Conservation (phyloP, 2,113 vertebrate genomes). For the Gallinago media region DNA sequence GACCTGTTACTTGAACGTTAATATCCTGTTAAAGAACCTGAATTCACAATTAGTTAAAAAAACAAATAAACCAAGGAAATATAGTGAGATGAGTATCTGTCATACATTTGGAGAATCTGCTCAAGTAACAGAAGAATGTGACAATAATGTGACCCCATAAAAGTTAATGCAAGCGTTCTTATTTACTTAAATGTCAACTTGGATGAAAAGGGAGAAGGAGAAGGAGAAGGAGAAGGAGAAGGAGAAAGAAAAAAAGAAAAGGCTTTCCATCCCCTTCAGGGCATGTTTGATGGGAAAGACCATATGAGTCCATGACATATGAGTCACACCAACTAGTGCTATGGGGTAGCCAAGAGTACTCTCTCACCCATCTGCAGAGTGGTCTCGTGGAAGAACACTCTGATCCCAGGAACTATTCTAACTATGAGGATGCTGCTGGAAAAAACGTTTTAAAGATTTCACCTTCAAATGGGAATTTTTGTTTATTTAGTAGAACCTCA, state of each 20-base stretch:
- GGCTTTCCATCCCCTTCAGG: background rate
- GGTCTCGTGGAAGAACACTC: background rate
- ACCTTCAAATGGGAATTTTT: background rate
- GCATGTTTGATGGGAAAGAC: background rate
- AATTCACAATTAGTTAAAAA: background rate
- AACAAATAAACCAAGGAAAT: background rate
- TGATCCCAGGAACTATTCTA: background rate
- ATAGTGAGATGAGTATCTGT: background rate
- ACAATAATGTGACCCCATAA: background rate
- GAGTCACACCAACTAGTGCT: background rate
- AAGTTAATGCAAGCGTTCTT: background rate
- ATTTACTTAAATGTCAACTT: background rate
- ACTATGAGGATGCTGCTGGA: background rate
- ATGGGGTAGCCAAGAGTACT: background rate
- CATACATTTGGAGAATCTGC: background rate
- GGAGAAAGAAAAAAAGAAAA: background rate
- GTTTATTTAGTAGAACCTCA: background rate
- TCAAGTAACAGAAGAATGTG: background rate
- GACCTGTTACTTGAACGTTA: background rate
- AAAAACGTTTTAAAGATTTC: background rate
- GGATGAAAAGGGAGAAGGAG: no score
- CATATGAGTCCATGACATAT: background rate
- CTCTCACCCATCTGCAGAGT: background rate
- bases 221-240: no score
- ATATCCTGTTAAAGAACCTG: background rate